These are phyloP conservation scores for Hylaeus volcanicus DNA, from an alignment of 1,140 invertebrate species.

Conservation along the genomic window DNA sequence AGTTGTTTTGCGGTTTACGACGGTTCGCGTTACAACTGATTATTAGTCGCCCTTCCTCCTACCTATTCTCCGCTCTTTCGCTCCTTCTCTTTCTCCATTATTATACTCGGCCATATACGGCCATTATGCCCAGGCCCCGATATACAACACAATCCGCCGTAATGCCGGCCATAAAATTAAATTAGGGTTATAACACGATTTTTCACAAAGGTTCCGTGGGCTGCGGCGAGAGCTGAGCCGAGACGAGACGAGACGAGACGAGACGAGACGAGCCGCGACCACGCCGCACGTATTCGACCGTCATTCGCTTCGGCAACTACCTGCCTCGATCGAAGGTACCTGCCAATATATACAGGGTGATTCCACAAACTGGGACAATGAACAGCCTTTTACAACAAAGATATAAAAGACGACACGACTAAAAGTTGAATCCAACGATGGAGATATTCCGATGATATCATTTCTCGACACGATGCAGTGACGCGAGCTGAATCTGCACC, in stretches of 20 bases:
- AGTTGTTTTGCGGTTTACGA: constrained; percentile 80
- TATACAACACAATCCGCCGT: constrained; percentile 77
- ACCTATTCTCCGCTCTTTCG: constrained; percentile 29
- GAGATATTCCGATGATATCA: too few species aligned
- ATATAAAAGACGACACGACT: too few species aligned
- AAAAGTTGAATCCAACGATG: too few species aligned
- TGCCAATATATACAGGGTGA: constrained; percentile 39
- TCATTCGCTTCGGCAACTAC: constrained; percentile 52
- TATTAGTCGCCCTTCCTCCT: constrained; percentile 73
- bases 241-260: background rate
- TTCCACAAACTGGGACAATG: too few species aligned
- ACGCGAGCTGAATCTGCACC: too few species aligned
- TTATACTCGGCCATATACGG: constrained; percentile 78
- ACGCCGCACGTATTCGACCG: constrained; percentile 65
- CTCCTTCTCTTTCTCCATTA: constrained; percentile 70
- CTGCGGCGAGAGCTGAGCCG: constrained; percentile 18
- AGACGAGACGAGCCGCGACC: background rate
- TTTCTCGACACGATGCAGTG: too few species aligned
- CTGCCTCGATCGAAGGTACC: constrained; percentile 56
- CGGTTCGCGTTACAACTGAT: constrained; percentile 80
- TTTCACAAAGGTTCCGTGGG: constrained; percentile 78
- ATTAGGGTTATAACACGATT: constrained; percentile 82
- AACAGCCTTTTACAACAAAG: too few species aligned
- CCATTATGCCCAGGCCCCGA: constrained; percentile 73
- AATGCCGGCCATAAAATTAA: constrained; percentile 81